Conservation (phyloP, 2,113 vertebrate species). For the Triplophysa siluroides region DNA sequence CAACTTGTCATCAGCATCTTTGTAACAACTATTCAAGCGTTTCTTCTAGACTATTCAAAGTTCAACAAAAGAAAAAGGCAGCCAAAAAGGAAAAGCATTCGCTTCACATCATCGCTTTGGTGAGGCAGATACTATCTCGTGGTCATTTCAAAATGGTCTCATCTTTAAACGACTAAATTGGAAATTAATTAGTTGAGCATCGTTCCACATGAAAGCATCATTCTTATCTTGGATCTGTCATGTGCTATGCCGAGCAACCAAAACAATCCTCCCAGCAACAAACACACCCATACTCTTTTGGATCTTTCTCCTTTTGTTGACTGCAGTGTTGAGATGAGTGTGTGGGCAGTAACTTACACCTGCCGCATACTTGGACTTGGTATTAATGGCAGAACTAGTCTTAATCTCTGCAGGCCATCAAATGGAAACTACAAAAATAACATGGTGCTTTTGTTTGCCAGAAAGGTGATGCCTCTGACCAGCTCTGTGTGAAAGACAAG, state of each 20-base stretch:
- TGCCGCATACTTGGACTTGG: neutral
- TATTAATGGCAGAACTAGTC: neutral
- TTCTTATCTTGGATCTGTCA: conserved; percentile 34
- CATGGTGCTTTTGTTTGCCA: neutral
- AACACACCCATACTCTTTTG: conserved; percentile 8
- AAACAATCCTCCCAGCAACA: conserved; percentile 20
- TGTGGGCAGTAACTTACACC: conserved; percentile 20
- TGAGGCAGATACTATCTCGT: conserved; percentile 6
- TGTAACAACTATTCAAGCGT: conserved; percentile 31
- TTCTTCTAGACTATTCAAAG: conserved; percentile 12
- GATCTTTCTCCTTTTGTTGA: conserved; percentile 28
- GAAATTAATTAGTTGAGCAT: conserved; percentile 27
- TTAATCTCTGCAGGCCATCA: neutral
- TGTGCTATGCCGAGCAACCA: conserved; percentile 4
- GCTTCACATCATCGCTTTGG: neutral
- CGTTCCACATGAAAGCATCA: conserved; percentile 21
- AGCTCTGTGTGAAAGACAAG: neutral
- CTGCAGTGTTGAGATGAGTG: conserved; percentile 10
- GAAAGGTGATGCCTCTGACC: neutral
- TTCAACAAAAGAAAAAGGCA: neutral
- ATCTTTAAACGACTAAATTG: conserved; percentile 6
- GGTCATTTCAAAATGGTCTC: conserved; percentile 28
- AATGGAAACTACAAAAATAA: neutral
- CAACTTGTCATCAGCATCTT: conserved; percentile 36
- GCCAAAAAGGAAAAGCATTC: neutral